phyloP scores from a whole-genome alignment of 64 coral and sea anemone genomes.

The Orbicella faveolata region DNA sequence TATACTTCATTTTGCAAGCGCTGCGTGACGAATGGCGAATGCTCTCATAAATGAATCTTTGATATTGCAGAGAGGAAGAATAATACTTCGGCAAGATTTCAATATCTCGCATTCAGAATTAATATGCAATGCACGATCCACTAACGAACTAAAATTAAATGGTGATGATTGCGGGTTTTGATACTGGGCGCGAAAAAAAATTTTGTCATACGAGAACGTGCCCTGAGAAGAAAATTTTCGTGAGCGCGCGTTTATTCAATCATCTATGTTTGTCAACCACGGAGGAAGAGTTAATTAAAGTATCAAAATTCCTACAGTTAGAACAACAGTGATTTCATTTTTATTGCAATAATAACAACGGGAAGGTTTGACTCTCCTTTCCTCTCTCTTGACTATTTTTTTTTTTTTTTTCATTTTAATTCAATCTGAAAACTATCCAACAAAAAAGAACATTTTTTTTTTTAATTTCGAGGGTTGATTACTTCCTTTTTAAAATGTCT shows the following conservation, averaged over 20 bases:
- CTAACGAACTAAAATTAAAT: background rate
- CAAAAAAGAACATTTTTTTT: background rate
- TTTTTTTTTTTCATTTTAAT: background rate
- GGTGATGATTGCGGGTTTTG: background rate
- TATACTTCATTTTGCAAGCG: background rate
- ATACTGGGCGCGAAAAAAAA: background rate
- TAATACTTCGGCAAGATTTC: background rate
- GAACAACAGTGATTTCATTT: no score
- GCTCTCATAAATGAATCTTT: background rate
- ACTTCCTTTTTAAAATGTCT: background rate
- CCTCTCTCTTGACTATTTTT: no score
- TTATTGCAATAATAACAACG: background rate
- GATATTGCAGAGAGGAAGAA: background rate
- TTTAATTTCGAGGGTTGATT: background rate
- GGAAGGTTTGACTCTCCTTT: background rate
- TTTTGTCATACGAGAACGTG: background rate
- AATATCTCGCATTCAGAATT: background rate
- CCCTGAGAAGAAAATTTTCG: background rate
- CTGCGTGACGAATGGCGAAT: background rate
- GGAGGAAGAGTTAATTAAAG: background rate
- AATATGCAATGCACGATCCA: background rate
- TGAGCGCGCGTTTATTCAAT: background rate
- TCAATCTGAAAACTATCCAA: background rate
- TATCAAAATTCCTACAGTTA: background rate
- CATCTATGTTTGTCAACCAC: background rate